Percentiles rank a stretch among this genome's conserved stretches.
Conservation (phyloP, 2,113 vertebrate genomes). For the Tringa solitaria region DNA sequence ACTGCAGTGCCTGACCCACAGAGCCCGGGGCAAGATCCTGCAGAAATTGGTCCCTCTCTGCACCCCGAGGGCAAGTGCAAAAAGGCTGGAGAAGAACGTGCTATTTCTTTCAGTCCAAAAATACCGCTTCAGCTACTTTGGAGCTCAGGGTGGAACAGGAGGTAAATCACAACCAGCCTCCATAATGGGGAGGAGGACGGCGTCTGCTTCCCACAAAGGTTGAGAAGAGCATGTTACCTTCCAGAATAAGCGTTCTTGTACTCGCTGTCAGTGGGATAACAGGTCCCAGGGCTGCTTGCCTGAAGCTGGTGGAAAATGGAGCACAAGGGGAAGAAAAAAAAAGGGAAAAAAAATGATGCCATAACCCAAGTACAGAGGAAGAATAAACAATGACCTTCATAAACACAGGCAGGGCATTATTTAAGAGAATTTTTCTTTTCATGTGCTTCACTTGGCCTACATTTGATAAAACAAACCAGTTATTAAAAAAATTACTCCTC, state of each 20-base stretch:
- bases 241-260: background rate
- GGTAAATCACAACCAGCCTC: background rate
- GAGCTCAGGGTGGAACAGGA: background rate
- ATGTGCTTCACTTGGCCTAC: background rate
- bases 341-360: background rate
- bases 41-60: background rate
- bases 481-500: background rate
- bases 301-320: background rate
- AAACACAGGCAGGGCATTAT: background rate
- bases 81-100: background rate
- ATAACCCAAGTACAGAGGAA: background rate
- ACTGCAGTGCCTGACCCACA: background rate
- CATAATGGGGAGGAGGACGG: background rate
- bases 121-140: background rate
- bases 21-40: background rate
- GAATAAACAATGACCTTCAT: background rate
- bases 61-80: background rate
- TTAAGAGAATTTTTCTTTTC: background rate
- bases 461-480: background rate
- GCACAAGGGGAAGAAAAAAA: background rate
- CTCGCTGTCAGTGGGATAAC: background rate
- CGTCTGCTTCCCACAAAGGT: background rate
- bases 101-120: background rate
- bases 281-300: background rate
- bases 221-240: accelerated